These are phyloP conservation scores for Trialeurodes vaporariorum DNA, from an alignment of 1,140 invertebrate species.

Conservation along the genomic window DNA sequence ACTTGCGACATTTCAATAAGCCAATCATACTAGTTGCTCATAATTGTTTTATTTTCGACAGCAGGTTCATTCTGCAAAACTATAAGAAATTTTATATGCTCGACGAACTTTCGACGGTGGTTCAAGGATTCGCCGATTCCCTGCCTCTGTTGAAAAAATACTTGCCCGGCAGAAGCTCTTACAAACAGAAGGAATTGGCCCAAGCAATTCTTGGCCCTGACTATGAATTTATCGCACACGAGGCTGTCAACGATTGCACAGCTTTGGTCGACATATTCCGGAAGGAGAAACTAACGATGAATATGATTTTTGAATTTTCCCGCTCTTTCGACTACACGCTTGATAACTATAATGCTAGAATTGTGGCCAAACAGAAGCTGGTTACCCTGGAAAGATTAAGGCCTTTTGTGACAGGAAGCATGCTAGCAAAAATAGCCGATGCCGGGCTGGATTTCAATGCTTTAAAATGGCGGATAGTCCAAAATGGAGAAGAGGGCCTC, in stretches of 20 bases:
- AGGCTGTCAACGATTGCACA: not conserved
- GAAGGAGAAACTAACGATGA: not conserved
- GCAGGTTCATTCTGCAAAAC: not conserved
- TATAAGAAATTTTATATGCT: not conserved
- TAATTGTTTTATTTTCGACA: not conserved
- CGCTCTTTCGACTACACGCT: too few relatives aligned
- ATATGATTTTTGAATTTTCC: not conserved
- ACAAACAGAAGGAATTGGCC: not conserved
- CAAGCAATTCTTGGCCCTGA: not conserved
- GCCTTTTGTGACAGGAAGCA: too few relatives aligned
- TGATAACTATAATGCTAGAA: too few relatives aligned
- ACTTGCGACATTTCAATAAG: not conserved
- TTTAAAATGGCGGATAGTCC: too few relatives aligned
- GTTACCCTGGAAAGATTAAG: too few relatives aligned
- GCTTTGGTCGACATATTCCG: not conserved
- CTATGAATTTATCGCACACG: not conserved
- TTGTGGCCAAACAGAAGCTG: too few relatives aligned
- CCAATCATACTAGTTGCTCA: not conserved
- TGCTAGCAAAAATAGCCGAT: too few relatives aligned
- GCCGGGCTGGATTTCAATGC: too few relatives aligned
- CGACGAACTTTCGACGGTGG: not conserved
- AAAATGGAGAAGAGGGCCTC: too few relatives aligned
- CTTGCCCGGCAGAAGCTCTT: not conserved
- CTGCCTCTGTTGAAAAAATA: not conserved
- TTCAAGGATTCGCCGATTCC: not conserved